Conservation (phyloP, 2,888 invertebrate species). For the Erebia palarica region DNA sequence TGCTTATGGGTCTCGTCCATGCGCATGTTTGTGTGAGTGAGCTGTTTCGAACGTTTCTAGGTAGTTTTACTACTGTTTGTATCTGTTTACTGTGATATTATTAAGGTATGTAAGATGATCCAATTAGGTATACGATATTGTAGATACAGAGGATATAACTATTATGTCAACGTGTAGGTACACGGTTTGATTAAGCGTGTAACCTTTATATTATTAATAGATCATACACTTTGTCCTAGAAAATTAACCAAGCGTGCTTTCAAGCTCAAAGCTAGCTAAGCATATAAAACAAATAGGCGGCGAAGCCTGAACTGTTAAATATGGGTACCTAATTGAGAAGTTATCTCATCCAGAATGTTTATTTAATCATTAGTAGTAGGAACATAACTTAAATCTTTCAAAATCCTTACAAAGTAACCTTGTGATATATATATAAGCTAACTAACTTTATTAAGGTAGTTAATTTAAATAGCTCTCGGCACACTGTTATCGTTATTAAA, state of each 20-base stretch:
- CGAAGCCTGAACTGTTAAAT: constrained; percentile 57
- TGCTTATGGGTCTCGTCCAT: too few relatives aligned
- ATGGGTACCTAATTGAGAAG: constrained; percentile 31
- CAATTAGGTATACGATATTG: neutral
- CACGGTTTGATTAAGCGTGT: constrained; percentile 67
- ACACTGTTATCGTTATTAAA: neutral
- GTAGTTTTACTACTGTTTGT: too few relatives aligned
- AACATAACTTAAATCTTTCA: too few relatives aligned
- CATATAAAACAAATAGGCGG: constrained; percentile 61
- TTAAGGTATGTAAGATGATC: neutral
- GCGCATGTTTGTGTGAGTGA: too few relatives aligned
- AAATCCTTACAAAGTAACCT: too few relatives aligned
- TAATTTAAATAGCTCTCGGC: too few relatives aligned
- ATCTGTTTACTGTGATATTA: too few relatives aligned
- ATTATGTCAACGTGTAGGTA: constrained; percentile 44
- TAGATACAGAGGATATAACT: neutral
- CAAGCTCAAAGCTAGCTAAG: constrained; percentile 66
- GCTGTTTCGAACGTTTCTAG: too few relatives aligned
- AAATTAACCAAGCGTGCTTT: constrained; percentile 72
- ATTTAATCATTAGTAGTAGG: neutral
- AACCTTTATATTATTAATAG: constrained; percentile 74
- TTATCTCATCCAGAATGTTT: constrained; percentile 22
- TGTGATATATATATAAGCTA: too few relatives aligned
- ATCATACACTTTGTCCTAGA: constrained; percentile 72
- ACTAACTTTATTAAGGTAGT: too few relatives aligned